A percentile compares a stretch with the other conserved stretches of the same genome.
Conservation (phyloP, 2,888 invertebrate species). For the Cantharis lateralis region DNA sequence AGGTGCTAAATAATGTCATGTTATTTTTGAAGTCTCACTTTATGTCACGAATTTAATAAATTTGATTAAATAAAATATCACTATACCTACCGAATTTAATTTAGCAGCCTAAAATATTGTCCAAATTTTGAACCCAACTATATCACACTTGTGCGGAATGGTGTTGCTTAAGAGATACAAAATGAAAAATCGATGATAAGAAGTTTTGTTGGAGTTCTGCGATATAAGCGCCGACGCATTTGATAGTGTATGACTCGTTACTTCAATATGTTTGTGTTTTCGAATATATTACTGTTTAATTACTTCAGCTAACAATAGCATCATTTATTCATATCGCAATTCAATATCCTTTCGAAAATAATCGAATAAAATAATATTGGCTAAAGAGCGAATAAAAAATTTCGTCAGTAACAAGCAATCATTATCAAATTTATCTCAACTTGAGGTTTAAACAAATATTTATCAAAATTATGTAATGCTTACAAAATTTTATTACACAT, state of each 20-base stretch:
- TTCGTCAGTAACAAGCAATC: background rate
- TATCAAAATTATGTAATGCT: background rate
- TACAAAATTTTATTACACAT: background rate
- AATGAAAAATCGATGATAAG: conserved; percentile 22
- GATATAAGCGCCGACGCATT: conserved; percentile 20
- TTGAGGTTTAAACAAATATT: background rate
- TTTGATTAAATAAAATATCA: background rate
- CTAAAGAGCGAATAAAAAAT: background rate
- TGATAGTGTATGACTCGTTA: background rate
- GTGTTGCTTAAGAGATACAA: conserved; percentile 3
- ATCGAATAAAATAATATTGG: background rate
- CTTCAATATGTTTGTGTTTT: background rate
- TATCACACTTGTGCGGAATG: background rate
- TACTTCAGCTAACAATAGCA: background rate
- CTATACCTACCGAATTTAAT: background rate
- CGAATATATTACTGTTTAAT: background rate
- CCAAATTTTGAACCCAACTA: background rate
- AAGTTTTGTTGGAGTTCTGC: conserved; percentile 3
- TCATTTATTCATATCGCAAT: background rate
- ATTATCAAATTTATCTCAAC: background rate
- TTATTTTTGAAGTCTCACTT: background rate
- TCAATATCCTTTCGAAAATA: background rate
- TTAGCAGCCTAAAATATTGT: background rate
- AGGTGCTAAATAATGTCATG: background rate
- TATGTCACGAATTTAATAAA: background rate